phyloP scores from a whole-genome alignment of 1,140 invertebrate genomes.

The Tetranychus cinnabarinus region DNA sequence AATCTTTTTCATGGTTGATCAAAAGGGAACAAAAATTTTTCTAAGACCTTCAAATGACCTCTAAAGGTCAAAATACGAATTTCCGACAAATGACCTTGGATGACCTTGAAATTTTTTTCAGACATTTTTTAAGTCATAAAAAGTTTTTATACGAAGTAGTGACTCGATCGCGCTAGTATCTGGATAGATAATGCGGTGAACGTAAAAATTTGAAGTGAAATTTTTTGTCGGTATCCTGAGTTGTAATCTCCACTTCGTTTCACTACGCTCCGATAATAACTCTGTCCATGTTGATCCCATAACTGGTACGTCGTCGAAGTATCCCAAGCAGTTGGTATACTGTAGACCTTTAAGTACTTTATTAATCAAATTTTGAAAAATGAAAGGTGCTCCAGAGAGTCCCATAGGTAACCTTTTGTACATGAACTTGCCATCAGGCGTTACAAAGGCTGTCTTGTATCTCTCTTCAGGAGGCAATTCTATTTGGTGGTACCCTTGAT shows the following conservation, averaged over 20 bases:
- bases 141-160: too few species aligned
- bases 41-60: too few species aligned
- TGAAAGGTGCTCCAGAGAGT: constrained; percentile 20
- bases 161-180: neutral
- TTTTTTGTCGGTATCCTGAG: too few species aligned
- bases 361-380: constrained; percentile 23
- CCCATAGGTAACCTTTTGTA: constrained; percentile 23
- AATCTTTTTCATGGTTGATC: too few species aligned
- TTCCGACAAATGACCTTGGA: too few species aligned
- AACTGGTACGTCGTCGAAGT: neutral
- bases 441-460: constrained; percentile 23
- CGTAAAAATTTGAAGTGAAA: neutral
- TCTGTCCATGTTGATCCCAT: neutral
- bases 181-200: constrained; percentile 5
- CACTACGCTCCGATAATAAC: neutral
- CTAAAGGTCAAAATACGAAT: too few species aligned
- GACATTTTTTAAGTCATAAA: too few species aligned
- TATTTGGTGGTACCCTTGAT: constrained; percentile 25
- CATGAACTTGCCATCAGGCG: constrained; percentile 20
- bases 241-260: neutral
- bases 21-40: too few species aligned
- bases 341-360: constrained; percentile 13
- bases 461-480: constrained; percentile 17
- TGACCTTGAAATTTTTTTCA: too few species aligned
- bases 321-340: neutral